Evolutionary conservation across 2,113 vertebrate species (phyloP).

Genomic region (Pterocles orientalis): DNA sequence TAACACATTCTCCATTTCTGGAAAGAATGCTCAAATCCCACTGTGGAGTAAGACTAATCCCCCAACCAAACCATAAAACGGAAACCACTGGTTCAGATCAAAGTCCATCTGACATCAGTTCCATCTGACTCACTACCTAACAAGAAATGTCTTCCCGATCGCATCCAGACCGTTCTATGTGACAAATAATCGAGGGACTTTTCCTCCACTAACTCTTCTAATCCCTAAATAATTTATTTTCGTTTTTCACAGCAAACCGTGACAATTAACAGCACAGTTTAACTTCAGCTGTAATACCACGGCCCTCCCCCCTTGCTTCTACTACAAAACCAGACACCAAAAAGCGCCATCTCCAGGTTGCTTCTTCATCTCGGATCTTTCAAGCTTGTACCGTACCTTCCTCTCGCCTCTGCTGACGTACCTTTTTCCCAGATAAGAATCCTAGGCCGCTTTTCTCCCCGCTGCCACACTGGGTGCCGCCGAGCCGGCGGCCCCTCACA

Average conservation of each 20-base stretch:
- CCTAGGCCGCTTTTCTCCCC: neutral
- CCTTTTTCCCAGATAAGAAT: rapidly evolving
- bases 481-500: too few species aligned
- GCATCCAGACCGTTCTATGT: rapidly evolving
- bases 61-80: neutral
- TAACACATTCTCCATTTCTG: neutral
- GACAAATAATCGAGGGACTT: neutral
- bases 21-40: neutral
- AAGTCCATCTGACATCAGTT: neutral
- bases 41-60: neutral
- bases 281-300: neutral
- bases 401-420: rapidly evolving
- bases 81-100: neutral
- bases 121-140: neutral
- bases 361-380: neutral
- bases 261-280: neutral
- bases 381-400: rapidly evolving
- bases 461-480: neutral
- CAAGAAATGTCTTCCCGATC: rapidly evolving
- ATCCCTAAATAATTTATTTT: neutral
- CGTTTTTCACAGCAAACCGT: neutral
- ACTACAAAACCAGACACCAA: neutral
- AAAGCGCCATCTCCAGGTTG: neutral
- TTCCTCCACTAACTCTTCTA: neutral
- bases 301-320: neutral